Conservation (phyloP, 2,113 vertebrate genomes). For the Pelmatolapia mariae region DNA sequence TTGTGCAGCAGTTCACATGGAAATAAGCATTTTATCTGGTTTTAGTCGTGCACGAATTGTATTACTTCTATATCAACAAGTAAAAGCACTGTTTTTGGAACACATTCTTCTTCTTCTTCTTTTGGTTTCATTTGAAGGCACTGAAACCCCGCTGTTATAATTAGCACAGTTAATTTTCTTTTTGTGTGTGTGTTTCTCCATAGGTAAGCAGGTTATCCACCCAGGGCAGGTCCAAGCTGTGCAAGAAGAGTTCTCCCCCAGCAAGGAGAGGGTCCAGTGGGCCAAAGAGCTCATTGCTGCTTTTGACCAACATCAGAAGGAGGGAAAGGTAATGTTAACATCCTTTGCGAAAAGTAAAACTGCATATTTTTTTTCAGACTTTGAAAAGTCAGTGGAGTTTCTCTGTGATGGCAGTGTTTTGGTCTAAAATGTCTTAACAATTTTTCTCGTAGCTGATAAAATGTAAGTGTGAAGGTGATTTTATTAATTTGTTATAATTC, state of each 20-base stretch:
- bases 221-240: constrained; percentile 89
- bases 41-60: not conserved
- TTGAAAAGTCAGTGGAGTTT: not conserved
- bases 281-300: constrained; percentile 88
- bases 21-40: too few relatives aligned
- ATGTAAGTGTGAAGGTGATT: not conserved
- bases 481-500: not conserved
- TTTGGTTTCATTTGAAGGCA: not conserved
- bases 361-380: not conserved
- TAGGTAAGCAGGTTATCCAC: constrained; percentile 98
- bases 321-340: constrained; percentile 85
- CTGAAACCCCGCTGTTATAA: not conserved
- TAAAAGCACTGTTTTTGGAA: not conserved
- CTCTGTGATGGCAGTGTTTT: not conserved
- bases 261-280: constrained; percentile 86
- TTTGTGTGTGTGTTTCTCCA: constrained; percentile 31
- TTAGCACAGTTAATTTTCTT: not conserved
- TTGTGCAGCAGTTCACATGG: not conserved
- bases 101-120: not conserved
- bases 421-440: not conserved
- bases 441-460: not conserved
- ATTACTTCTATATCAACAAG: not conserved
- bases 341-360: not conserved
- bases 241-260: constrained; percentile 94
- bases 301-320: constrained; percentile 87